These are phyloP conservation scores for Varanus salvator DNA, from an alignment of 2,113 vertebrate species.

Conservation along the genomic window DNA sequence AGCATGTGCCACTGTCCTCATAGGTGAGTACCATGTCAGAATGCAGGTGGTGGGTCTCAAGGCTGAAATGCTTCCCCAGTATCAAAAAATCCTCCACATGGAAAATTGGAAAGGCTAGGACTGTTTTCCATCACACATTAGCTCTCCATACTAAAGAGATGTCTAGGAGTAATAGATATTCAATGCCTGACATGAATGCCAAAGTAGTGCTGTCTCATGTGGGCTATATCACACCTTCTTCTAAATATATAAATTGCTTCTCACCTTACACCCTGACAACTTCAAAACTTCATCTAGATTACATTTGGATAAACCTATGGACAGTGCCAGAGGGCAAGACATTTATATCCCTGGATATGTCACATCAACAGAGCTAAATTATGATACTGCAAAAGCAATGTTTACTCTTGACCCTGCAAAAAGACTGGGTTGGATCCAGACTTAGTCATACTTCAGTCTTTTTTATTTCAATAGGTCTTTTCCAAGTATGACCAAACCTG, in stretches of 20 bases:
- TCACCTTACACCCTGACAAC: too few relatives aligned
- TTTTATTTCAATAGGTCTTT: not conserved
- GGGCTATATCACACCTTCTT: too few relatives aligned
- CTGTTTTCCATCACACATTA: not conserved
- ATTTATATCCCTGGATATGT: not conserved
- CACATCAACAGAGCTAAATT: not conserved
- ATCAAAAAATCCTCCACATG: not conserved
- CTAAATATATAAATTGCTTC: too few relatives aligned
- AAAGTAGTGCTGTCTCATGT: too few relatives aligned
- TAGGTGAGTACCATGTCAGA: not conserved
- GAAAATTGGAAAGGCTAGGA: not conserved
- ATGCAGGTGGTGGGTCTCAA: not conserved
- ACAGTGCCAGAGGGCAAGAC: too few relatives aligned
- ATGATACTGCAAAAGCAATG: not conserved
- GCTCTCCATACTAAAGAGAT: not conserved
- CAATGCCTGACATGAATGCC: not conserved
- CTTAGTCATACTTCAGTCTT: not conserved
- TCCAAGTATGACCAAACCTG: slow-evolving; percentile 63
- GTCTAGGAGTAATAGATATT: not conserved
- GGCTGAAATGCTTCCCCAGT: not conserved
- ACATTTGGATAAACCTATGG: slow-evolving; percentile 44
- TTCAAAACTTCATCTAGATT: not conserved
- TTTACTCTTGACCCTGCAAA: slow-evolving; percentile 55
- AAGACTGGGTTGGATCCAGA: not conserved
- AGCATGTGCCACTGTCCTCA: not conserved